Percentiles rank a stretch among this genome's conserved stretches.
Evolutionary conservation across 2,797 vertebrate species (phyloP).

Genomic region (Ambastaia sidthimunki): DNA sequence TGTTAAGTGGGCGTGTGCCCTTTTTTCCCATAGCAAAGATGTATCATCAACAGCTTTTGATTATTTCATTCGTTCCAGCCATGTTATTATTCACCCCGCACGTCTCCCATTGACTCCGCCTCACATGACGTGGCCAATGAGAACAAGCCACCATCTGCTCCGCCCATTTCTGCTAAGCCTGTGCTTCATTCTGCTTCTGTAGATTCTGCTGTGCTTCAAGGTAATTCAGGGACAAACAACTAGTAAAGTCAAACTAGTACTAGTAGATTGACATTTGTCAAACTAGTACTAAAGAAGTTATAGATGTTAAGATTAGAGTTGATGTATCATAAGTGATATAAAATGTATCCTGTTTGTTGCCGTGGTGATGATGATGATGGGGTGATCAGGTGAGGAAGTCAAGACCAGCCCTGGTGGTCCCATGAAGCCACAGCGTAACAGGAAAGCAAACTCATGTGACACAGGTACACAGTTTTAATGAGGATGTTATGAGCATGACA

Average conservation of each 20-base stretch:
- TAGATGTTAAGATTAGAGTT: background rate
- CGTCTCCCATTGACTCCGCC: slow-evolving; percentile 58
- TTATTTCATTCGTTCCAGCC: slow-evolving; percentile 63
- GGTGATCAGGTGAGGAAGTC: slow-evolving; percentile 66
- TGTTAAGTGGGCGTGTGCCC: background rate
- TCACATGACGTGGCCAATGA: slow-evolving; percentile 57
- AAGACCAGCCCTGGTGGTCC: slow-evolving; percentile 67
- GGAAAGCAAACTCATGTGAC: slow-evolving; percentile 86
- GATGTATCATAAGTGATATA: background rate
- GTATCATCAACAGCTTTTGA: slow-evolving; percentile 17
- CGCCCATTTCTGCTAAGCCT: slow-evolving; percentile 55
- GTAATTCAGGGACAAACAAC: slow-evolving; percentile 53
- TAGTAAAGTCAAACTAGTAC: background rate
- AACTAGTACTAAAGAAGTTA: background rate
- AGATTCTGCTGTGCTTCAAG: slow-evolving; percentile 63
- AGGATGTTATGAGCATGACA: background rate
- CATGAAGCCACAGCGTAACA: slow-evolving; percentile 77
- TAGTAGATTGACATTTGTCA: background rate
- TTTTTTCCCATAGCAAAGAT: background rate
- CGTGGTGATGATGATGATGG: slow-evolving; percentile 39
- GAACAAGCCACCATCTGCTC: slow-evolving; percentile 60
- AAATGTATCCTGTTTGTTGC: background rate
- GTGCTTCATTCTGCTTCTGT: slow-evolving; percentile 34
- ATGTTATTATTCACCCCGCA: slow-evolving; percentile 64
- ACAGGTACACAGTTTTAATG: slow-evolving; percentile 66